Evolutionary conservation across 2,888 invertebrate species (phyloP).

Genomic region (Synergus umbraculus): DNA sequence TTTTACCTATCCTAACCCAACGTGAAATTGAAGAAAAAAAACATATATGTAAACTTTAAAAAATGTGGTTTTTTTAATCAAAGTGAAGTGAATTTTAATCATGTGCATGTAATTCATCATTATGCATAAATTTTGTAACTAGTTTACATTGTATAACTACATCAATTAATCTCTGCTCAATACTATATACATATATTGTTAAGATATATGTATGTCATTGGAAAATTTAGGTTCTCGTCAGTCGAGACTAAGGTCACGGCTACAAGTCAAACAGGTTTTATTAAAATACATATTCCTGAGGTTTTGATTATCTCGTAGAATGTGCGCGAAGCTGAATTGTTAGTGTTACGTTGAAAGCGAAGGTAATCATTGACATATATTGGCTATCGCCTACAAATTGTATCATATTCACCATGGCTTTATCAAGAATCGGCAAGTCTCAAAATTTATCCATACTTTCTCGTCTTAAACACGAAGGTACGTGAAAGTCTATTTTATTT

Average conservation of each 20-base stretch:
- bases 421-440: constrained; percentile 24
- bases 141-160: too few species aligned
- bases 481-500: constrained; percentile 1
- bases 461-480: neutral
- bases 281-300: neutral
- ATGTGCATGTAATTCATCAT: too few species aligned
- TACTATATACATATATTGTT: too few species aligned
- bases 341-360: constrained; percentile 3
- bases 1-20: too few species aligned
- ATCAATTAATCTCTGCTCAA: too few species aligned
- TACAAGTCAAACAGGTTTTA: constrained; percentile 29
- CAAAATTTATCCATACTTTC: neutral
- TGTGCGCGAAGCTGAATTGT: neutral
- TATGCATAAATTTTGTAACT: too few species aligned
- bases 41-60: too few species aligned
- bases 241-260: neutral
- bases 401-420: constrained; percentile 2
- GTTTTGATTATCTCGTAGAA: neutral
- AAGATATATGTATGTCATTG: too few species aligned
- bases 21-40: too few species aligned
- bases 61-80: too few species aligned
- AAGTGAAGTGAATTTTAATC: too few species aligned
- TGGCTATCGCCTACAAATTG: neutral
- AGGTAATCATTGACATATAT: neutral
- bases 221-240: too few species aligned